These are phyloP conservation scores for Cyprinodon variegatus DNA, from an alignment of 2,113 vertebrate genomes.

Conservation along the genomic window DNA sequence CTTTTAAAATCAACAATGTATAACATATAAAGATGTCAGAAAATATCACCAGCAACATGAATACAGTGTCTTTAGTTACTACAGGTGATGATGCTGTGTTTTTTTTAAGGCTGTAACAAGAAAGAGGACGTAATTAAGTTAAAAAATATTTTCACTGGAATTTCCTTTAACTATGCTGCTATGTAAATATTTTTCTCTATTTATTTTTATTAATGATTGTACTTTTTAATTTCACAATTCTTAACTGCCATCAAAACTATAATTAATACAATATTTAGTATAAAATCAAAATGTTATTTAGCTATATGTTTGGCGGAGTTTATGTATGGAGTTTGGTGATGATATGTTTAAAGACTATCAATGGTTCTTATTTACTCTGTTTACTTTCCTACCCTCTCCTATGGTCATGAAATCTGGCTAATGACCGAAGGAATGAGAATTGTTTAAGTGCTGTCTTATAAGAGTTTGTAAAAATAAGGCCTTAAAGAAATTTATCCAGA, in stretches of 20 bases:
- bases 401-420: too few species aligned
- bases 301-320: too few species aligned
- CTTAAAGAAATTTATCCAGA: neutral
- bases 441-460: too few species aligned
- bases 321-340: too few species aligned
- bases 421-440: too few species aligned
- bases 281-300: neutral
- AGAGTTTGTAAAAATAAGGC: neutral
- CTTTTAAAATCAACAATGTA: neutral
- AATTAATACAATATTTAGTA: neutral
- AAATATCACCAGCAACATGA: neutral
- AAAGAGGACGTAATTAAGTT: constrained; percentile 10
- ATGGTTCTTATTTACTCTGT: too few species aligned
- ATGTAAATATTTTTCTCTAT: neutral
- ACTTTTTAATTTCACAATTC: neutral
- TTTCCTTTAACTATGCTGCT: neutral
- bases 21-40: constrained; percentile 9
- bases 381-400: too few species aligned
- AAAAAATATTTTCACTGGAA: neutral
- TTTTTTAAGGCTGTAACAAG: constrained; percentile 7
- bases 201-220: neutral
- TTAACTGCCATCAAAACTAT: too few species aligned
- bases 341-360: too few species aligned
- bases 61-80: neutral
- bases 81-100: constrained; percentile 2